Base-by-base conservation (phyloP, 2,113 vertebrate genomes). In the Columba janthina region DNA sequence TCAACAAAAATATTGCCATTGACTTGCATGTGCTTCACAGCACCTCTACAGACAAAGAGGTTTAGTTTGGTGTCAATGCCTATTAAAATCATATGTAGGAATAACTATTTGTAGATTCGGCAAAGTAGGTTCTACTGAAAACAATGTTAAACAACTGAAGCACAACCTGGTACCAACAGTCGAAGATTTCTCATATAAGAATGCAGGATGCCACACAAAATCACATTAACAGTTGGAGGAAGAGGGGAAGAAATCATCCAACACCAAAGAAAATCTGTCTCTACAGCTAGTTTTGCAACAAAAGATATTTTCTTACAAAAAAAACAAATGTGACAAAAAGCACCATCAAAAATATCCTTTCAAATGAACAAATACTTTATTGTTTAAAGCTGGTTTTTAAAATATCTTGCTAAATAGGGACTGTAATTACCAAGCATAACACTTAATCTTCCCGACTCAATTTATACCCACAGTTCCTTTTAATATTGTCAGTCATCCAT, bases 401-500 rank as follows among this genome's bases (percentile, higher is more conserved):
- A 84, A 51, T 16, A 61, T 5, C 28, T 50, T 71, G 34, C 56
- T 94, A 83, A 93, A 88, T 3, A 81, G 62, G 38, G 56, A 72
- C 70, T 78, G 9, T 50, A 89, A 85, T 72, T 72, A 91, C 40
- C 53, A 84, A 87, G 29, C 17, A 10, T 6, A 95, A 65, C 50
- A 88, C 22, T 77, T 74, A 89, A 46, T 46, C 86, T 76, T 91
- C 26, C n/a, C 42, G 74, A 81, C 22, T 51, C 16, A 62, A 94
- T 94, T 92, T 79, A 88, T 36, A 93, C 31, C 46, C 79, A 61
- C 31, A 20, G 34, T 9, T 71, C 32, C 28, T 80, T 74, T 60
- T 1, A 9, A 64, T 71, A 29, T 15, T 82, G 40, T 71, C 53
- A 90, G 38, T 73, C 36, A 80, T 60, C 15, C 46, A 65, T 93